Evolutionary conservation across 2,113 vertebrate species (phyloP).

Genomic region (Aegotheles bennettii): DNA sequence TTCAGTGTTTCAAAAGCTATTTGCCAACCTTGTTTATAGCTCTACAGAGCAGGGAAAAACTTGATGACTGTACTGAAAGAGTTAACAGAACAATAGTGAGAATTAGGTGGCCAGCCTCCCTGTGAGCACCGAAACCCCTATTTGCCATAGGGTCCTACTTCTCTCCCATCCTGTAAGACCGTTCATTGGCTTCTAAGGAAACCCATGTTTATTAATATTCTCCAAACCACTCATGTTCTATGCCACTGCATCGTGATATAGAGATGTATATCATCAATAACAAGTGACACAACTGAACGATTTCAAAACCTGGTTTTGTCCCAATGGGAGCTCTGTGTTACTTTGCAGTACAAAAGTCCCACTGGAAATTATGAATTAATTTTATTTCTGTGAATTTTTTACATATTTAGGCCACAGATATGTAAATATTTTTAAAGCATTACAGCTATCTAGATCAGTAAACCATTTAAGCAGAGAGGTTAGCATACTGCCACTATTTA

Average conservation of each 20-base stretch:
- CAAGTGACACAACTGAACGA: not conserved
- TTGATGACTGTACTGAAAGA: not conserved
- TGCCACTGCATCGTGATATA: not conserved
- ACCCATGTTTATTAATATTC: not conserved
- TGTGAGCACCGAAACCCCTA: not conserved
- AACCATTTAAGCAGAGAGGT: not conserved
- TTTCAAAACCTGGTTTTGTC: not conserved
- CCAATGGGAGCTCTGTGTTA: not conserved
- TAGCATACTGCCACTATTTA: not conserved
- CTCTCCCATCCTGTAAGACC: not conserved
- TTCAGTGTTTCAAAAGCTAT: not conserved
- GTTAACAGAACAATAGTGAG: not conserved
- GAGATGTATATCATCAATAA: not conserved
- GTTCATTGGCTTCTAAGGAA: not conserved
- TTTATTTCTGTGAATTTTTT: not conserved
- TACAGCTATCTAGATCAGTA: not conserved
- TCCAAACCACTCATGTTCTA: not conserved
- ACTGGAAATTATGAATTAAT: not conserved
- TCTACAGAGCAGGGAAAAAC: not conserved
- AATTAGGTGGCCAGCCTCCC: not conserved
- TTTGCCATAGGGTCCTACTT: not conserved
- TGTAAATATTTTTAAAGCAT: not conserved
- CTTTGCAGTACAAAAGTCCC: not conserved
- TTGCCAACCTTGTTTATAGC: not conserved
- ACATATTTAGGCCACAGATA: not conserved